A percentile compares a stretch with the other conserved stretches of the same genome.
phyloP scores from a whole-genome alignment of 2,888 invertebrate genomes.

The Plusia festucae region DNA sequence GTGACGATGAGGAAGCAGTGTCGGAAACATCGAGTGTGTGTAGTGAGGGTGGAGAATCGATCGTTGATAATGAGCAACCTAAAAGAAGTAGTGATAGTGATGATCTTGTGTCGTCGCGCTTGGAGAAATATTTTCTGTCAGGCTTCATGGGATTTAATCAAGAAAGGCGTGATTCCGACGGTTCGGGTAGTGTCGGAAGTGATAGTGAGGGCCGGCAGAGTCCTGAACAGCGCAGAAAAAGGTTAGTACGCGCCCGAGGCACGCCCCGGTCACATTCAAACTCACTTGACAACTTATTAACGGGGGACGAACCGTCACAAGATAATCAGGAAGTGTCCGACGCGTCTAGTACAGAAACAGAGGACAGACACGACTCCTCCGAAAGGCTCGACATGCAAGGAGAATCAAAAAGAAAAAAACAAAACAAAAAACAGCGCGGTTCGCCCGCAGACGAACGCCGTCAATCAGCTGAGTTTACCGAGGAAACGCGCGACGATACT shows the following conservation, averaged over 20 bases:
- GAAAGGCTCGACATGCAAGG: slow-evolving; percentile 93
- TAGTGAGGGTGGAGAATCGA: slow-evolving; percentile 94
- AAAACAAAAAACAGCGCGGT: slow-evolving; percentile 91
- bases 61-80: slow-evolving; percentile 90
- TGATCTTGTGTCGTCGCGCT: slow-evolving; percentile 94
- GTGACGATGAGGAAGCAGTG: slow-evolving; percentile 90
- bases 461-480: slow-evolving; percentile 90
- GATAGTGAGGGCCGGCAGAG: slow-evolving; percentile 97
- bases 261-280: slow-evolving; percentile 95
- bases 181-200: slow-evolving; percentile 96
- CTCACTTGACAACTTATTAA: slow-evolving; percentile 93
- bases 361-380: slow-evolving; percentile 91
- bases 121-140: slow-evolving; percentile 96
- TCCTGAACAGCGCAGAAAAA: slow-evolving; percentile 95
- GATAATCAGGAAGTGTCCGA: slow-evolving; percentile 91
- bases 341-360: slow-evolving; percentile 93
- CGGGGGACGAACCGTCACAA: slow-evolving; percentile 89
- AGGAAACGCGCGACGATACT: slow-evolving; percentile 89
- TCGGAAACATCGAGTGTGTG: slow-evolving; percentile 96
- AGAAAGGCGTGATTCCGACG: slow-evolving; percentile 94
- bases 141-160: slow-evolving; percentile 95
- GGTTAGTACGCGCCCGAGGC: slow-evolving; percentile 94
- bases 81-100: slow-evolving; percentile 90
- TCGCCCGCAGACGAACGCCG: slow-evolving; percentile 91
- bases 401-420: slow-evolving; percentile 95